These are phyloP conservation scores for Agapornis canus DNA, from an alignment of 2,797 vertebrate genomes.

Conservation along the genomic window DNA sequence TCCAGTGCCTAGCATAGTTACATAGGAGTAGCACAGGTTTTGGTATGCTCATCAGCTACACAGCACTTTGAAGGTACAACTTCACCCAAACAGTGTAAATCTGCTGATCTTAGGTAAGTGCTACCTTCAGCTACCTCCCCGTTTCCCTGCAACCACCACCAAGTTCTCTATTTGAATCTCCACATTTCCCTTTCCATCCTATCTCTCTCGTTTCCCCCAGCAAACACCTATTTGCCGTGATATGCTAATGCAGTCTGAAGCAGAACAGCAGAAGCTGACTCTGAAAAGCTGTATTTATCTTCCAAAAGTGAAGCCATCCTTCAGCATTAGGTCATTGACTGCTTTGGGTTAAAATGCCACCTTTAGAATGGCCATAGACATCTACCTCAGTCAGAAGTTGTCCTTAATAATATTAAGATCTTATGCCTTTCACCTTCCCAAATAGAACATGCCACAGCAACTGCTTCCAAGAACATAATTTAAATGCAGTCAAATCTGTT, in stretches of 20 bases:
- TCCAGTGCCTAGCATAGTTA: background rate
- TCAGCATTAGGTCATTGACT: fast-evolving
- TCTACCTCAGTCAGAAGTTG: background rate
- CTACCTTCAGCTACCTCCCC: background rate
- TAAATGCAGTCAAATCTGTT: background rate
- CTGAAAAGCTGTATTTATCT: background rate
- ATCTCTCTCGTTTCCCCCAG: background rate
- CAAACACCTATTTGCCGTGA: background rate
- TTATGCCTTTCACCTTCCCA: background rate
- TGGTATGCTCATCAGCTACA: background rate
- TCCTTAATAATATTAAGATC: background rate
- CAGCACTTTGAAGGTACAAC: background rate
- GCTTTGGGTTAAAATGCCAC: background rate
- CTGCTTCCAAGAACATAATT: background rate
- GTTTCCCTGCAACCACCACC: background rate
- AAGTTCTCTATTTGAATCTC: background rate
- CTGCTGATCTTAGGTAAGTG: background rate
- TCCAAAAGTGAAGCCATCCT: background rate
- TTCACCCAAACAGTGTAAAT: background rate
- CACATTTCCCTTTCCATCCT: background rate
- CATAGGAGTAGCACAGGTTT: background rate
- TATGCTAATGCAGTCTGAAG: background rate
- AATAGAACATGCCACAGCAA: background rate
- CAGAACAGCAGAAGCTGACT: background rate
- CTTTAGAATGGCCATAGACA: background rate